Conservation (phyloP, 2,797 vertebrate genomes). For the Characodon lateralis region DNA sequence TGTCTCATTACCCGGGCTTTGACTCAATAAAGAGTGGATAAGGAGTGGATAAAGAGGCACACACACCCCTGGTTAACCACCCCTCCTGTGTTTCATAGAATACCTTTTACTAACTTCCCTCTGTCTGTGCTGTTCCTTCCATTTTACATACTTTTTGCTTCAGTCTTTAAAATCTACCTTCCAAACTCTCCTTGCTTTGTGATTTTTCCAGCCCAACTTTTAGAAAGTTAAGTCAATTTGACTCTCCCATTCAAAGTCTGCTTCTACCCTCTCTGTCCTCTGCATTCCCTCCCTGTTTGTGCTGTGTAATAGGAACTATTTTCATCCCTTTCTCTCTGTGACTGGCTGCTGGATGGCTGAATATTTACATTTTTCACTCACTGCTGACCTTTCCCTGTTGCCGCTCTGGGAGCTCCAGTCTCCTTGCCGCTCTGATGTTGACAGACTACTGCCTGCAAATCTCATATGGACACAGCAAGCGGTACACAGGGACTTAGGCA, state of each 20-base stretch:
- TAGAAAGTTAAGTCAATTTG: conserved; percentile 69
- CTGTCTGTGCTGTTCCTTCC: conserved; percentile 36
- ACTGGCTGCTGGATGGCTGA: conserved; percentile 73
- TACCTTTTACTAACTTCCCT: conserved; percentile 50
- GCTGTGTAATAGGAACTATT: conserved; percentile 77
- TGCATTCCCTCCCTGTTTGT: conserved; percentile 66
- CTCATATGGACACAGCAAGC: conserved; percentile 77
- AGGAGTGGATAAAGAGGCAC: conserved; percentile 77
- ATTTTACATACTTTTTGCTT: conserved; percentile 26
- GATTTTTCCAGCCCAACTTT: conserved; percentile 59
- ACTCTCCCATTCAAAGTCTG: conserved; percentile 57
- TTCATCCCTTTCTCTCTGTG: conserved; percentile 73
- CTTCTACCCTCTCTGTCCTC: conserved; percentile 67
- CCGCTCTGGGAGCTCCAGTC: conserved; percentile 75
- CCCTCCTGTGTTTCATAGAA: conserved; percentile 39
- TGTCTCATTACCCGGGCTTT: conserved; percentile 78
- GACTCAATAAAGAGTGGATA: conserved; percentile 81
- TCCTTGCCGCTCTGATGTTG: conserved; percentile 75
- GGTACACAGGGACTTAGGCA: conserved; percentile 65
- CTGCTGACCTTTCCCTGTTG: conserved; percentile 74
- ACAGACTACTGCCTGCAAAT: conserved; percentile 76
- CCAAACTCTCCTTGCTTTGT: conserved; percentile 34
- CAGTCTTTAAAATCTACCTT: conserved; percentile 56
- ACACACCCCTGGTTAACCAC: conserved; percentile 48
- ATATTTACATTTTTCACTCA: conserved; percentile 82